These are phyloP conservation scores for Vireo altiloquus DNA, from an alignment of 2,113 vertebrate species.

Conservation along the genomic window DNA sequence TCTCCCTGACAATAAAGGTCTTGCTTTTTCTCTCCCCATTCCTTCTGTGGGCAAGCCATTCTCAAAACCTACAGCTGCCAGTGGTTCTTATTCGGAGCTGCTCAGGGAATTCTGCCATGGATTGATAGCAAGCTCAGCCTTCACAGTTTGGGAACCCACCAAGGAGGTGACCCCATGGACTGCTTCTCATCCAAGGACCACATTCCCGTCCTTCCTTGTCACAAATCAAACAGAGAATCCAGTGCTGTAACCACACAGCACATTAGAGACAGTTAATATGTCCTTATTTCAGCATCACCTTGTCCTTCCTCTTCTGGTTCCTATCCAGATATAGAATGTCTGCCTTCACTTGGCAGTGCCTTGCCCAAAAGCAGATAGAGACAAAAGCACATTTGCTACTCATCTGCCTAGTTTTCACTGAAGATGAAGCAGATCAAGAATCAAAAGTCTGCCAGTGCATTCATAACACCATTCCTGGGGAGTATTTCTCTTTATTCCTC, in stretches of 20 bases:
- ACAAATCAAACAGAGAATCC: background rate
- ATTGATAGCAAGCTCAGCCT: background rate
- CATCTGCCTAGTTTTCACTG: background rate
- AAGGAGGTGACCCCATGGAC: background rate
- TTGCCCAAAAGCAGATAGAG: rapidly evolving
- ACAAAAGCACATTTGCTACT: background rate
- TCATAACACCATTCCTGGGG: background rate
- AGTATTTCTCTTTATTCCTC: background rate
- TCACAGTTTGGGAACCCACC: background rate
- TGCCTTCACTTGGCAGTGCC: background rate
- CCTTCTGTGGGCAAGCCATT: background rate
- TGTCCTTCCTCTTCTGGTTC: background rate
- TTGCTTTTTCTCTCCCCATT: background rate
- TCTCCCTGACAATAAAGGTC: background rate
- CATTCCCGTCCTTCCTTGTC: background rate
- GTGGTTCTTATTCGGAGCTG: background rate
- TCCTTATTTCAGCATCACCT: background rate
- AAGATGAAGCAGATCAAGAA: background rate
- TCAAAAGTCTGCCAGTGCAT: background rate
- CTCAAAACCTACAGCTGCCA: background rate
- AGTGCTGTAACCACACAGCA: background rate
- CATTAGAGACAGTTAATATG: background rate
- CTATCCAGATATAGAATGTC: background rate
- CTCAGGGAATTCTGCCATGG: background rate
- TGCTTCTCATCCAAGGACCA: background rate